Percentiles rank a stretch among this genome's conserved stretches.
Evolutionary conservation across 1,140 invertebrate species (phyloP).

Genomic region (Danaus plexippus): DNA sequence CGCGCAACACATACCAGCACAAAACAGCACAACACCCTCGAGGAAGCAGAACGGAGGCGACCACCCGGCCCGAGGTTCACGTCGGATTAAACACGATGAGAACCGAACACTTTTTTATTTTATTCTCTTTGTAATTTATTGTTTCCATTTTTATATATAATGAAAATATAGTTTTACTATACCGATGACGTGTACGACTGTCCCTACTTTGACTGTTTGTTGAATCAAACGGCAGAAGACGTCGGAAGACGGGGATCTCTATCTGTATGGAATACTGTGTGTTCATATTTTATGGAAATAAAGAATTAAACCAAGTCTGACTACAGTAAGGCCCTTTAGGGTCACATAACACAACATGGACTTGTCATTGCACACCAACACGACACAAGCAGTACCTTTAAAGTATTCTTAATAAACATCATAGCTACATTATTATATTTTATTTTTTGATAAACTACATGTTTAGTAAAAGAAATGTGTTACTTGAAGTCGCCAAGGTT

Average conservation of each 20-base stretch:
- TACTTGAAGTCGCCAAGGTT: too few species aligned
- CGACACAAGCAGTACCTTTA: background rate
- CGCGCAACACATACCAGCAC: slow-evolving; percentile 13
- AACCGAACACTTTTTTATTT: slow-evolving; percentile 60
- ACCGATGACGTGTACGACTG: slow-evolving; percentile 52
- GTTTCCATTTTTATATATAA: slow-evolving; percentile 72
- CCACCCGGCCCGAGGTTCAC: slow-evolving; percentile 48
- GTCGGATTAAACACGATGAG: slow-evolving; percentile 46
- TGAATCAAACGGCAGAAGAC: slow-evolving; percentile 18
- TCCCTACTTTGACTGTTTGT: slow-evolving; percentile 33
- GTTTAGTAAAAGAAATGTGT: too few species aligned
- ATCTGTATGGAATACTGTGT: slow-evolving; percentile 54
- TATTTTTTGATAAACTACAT: background rate
- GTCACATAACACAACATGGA: slow-evolving; percentile 36
- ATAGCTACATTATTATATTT: background rate
- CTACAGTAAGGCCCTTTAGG: slow-evolving; percentile 35
- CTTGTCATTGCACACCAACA: slow-evolving; percentile 41
- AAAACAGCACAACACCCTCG: slow-evolving; percentile 8
- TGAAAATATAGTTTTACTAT: slow-evolving; percentile 71
- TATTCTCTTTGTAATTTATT: slow-evolving; percentile 66
- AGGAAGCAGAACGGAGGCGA: slow-evolving; percentile 18
- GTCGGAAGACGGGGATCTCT: slow-evolving; percentile 31
- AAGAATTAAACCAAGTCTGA: slow-evolving; percentile 56
- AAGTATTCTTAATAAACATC: background rate
- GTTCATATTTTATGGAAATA: slow-evolving; percentile 59